Evolutionary conservation across 53 echinoderm and acorn worm genomes (phyloP).

Genomic region (Paracentrotus lividus): DNA sequence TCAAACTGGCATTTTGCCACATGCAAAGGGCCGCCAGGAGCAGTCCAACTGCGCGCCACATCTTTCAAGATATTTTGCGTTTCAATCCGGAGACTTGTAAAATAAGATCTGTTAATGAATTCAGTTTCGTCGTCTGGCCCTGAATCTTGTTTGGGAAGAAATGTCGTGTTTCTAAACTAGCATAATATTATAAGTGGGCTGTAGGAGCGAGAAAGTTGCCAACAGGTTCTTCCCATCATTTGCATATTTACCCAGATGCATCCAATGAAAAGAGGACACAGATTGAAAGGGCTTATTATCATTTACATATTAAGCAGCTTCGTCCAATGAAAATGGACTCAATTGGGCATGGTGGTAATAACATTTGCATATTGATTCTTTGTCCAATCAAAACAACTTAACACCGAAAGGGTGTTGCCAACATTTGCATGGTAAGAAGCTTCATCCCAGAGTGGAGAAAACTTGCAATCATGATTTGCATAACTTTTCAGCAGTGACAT

Average conservation of each 20-base stretch:
- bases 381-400: too few species aligned
- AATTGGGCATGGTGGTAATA: too few species aligned
- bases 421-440: neutral
- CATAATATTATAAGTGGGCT: neutral
- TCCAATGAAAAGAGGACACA: neutral
- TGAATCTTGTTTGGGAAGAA: neutral
- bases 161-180: neutral
- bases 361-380: too few species aligned
- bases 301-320: neutral
- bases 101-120: neutral
- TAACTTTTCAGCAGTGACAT: too few species aligned
- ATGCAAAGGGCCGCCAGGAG: neutral
- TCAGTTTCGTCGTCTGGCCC: neutral
- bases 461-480: too few species aligned
- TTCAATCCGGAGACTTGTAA: neutral
- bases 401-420: neutral
- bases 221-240: neutral
- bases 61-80: neutral
- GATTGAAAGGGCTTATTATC: neutral
- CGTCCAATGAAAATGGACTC: neutral
- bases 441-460: too few species aligned
- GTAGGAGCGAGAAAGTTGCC: neutral
- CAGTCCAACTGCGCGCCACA: neutral
- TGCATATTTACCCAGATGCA: neutral
- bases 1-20: neutral